These are phyloP conservation scores for Esox lucius DNA, from an alignment of 2,797 vertebrate genomes.

Conservation along the genomic window DNA sequence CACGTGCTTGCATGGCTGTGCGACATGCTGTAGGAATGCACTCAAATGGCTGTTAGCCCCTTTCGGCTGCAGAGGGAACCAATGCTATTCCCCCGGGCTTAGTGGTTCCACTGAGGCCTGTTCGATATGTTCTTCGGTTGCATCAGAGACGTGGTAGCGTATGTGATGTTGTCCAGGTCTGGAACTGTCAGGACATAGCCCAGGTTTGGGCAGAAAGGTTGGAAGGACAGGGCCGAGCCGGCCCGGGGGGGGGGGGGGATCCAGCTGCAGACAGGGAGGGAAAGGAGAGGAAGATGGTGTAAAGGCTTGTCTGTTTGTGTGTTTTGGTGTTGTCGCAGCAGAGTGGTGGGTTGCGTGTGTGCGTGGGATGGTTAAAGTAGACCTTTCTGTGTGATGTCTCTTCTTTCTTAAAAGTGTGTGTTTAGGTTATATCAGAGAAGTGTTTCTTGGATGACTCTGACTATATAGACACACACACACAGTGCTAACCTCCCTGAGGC, in stretches of 20 bases:
- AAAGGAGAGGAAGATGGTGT: background rate
- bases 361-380: background rate
- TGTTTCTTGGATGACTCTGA: constrained; percentile 1
- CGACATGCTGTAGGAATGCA: background rate
- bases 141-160: background rate
- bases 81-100: background rate
- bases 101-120: background rate
- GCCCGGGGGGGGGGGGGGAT: background rate
- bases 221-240: background rate
- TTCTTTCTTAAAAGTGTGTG: background rate
- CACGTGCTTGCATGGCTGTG: background rate
- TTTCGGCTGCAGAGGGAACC: background rate
- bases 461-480: constrained; percentile 18
- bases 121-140: background rate
- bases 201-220: background rate
- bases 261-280: constrained; percentile 8
- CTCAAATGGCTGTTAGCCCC: background rate
- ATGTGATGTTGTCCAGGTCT: background rate
- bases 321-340: background rate
- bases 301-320: background rate
- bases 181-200: background rate
- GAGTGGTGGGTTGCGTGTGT: background rate
- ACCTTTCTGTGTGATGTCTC: constrained; percentile 1
- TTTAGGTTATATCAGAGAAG: background rate
- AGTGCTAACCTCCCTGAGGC: constrained; percentile 24